Evolutionary conservation across 35 echinoderm and acorn worm genomes (phyloP).

Genomic region (Heliocidaris tuberculata): DNA sequence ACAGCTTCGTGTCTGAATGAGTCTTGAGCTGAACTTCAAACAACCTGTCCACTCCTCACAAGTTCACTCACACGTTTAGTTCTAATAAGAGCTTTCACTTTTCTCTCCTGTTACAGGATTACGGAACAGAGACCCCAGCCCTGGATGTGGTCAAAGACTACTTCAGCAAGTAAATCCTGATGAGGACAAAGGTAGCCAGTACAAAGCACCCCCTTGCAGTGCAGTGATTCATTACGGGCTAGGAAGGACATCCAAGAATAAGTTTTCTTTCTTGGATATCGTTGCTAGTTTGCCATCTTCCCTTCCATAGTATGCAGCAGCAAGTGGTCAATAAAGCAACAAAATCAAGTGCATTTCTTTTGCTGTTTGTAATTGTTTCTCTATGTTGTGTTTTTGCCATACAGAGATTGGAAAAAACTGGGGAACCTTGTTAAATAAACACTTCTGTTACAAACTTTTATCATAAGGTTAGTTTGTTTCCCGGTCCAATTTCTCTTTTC

Average conservation of each 20-base stretch:
- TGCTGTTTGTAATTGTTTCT: neutral
- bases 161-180: constrained; percentile 59
- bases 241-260: neutral
- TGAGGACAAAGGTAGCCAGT: neutral
- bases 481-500: no score
- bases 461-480: no score
- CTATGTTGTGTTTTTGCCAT: neutral
- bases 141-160: constrained; percentile 92
- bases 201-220: constrained; percentile 21
- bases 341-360: constrained; percentile 26
- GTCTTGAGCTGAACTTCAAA: no score
- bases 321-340: constrained; percentile 22
- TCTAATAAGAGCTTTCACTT: neutral
- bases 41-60: no score
- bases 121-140: constrained; percentile 79
- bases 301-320: neutral
- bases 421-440: no score
- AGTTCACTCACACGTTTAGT: no score
- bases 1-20: no score
- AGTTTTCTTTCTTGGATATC: neutral
- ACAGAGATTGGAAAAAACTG: no score
- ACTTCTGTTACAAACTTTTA: no score
- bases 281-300: neutral
- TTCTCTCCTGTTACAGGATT: constrained; percentile 61
- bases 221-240: neutral